Evolutionary conservation across 2,797 vertebrate genomes (phyloP), one percentile per base, ranked within the genome.

Genomic region (Moxostoma hubbsi): DNA sequence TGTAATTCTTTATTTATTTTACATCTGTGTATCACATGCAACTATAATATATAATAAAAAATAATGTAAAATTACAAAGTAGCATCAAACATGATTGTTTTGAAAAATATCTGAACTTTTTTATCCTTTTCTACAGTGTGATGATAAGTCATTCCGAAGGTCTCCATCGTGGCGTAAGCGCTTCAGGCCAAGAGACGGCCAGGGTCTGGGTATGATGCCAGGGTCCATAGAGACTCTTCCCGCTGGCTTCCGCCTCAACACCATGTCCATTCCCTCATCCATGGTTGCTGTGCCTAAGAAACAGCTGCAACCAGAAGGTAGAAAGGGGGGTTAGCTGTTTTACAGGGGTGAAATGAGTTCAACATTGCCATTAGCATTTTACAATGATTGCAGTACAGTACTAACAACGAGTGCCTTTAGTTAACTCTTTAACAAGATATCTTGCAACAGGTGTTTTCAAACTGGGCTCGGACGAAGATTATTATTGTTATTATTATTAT

Each of bases 91-190:
- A 24, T 24, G 18, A 24, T 24, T 24, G 18, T 24, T 24, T 24
- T 24, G 18, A 24, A 24, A 24, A 24, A 24, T 24, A 24, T 24
- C 18, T 24, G 18, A 24, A 36, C 36, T 5, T 36, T 36, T 36
- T 36, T 36, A 36, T 36, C 36, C 4, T 36, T 36, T 36, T 36
- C 36, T 4, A 2, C 88, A 98, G 97, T 88, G 94, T 0, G 96
- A 98, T 5, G 96, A 98, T 86, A 98, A 97, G 89, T 91, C 95
- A 13, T 97, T 98, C 92, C 94, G 95, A 36, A 94, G 97, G 6
- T 96, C 97, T 9, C 97, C 97, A 0, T 98, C 97, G 1, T 98
- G 97, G 97, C 91, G 97, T 53, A 98, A 98, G 77, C 93, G 97
- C 51, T 98, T 97, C 89, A 93, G 96, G 49, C 95, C 96, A 0